Base-by-base conservation (phyloP, 2,888 invertebrate species). In the Nomada ferruginata region DNA sequence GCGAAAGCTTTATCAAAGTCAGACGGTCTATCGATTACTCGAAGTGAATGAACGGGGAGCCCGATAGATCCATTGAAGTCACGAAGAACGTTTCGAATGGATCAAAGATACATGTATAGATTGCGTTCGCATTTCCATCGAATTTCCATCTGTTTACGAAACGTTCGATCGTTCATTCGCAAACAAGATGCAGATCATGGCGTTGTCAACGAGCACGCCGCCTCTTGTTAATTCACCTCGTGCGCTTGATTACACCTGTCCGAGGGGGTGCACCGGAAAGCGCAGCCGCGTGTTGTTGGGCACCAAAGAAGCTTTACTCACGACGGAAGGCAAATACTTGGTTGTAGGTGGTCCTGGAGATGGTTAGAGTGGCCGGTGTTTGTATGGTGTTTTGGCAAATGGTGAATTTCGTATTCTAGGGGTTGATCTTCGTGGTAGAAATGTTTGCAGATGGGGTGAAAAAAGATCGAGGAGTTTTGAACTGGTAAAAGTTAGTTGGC, bases 151-250 rank as follows among this genome's bases (percentile, higher is more conserved):
- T 84, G 84, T 86, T 77, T 87, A 74, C 78, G 50, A 60, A 82
- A 68, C 85, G 80, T 83, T 86, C 85, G 86, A 87, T 86, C 79
- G 72, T 42, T 71, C 64, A 68, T 87, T 73, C 72, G 76, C 85
- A 87, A 86, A 87, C 86, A 86, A 83, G 87, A 87, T 83, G 85
- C 72, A 78, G 80, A 86, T 86, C 85, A 57, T 44, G 78, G 53
- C 55, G 66, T 42, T 74, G 79, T 82, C 79, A 75, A 74, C 82
- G 76, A 70, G 42, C 85, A 29, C 64, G 71, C 44, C 60, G 50
- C 50, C 61, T 61, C 68, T 73, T 61, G 82, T 72, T 87, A 83
- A 79, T 78, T 78, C 85, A 29, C 55, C 74, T 66, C 64, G 44
- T 52, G 59, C 71, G 29, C 72, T 72, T 73, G 82, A 82, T 82